Evolutionary conservation across 2,113 vertebrate species (phyloP).

Genomic region (Bubo scandiacus): DNA sequence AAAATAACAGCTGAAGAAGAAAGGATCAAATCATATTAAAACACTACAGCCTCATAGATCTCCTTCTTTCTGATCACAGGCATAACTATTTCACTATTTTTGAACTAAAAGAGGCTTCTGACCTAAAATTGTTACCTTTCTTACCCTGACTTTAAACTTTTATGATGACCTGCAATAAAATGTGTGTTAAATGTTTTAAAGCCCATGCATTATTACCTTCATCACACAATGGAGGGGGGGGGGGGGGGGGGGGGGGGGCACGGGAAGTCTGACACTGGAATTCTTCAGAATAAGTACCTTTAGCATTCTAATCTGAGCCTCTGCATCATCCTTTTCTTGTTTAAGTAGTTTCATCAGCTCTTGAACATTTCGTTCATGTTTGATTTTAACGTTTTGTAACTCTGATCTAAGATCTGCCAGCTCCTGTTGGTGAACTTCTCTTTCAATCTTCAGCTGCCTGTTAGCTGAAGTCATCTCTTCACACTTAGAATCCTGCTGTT

Average conservation of each 20-base stretch:
- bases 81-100: neutral
- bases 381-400: constrained; percentile 72
- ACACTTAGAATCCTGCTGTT: constrained; percentile 67
- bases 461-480: constrained; percentile 77
- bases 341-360: constrained; percentile 76
- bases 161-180: constrained; percentile 14
- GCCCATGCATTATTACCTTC: constrained; percentile 9
- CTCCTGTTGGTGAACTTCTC: constrained; percentile 85
- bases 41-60: neutral
- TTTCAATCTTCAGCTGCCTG: constrained; percentile 85
- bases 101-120: neutral
- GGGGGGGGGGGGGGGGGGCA: too few relatives aligned
- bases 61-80: neutral
- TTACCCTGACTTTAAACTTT: neutral
- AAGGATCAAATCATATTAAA: neutral
- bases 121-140: neutral
- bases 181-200: constrained; percentile 11
- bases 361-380: constrained; percentile 79
- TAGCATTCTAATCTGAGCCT: constrained; percentile 76
- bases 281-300: constrained; percentile 76
- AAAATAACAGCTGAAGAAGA: neutral
- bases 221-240: neutral
- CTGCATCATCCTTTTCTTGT: constrained; percentile 81
- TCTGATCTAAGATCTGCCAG: constrained; percentile 74
- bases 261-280: neutral